A percentile compares a stretch with the other conserved stretches of the same genome.
These are phyloP conservation scores for Neopipo cinnamomea DNA, from an alignment of 2,113 vertebrate species.

Conservation along the genomic window DNA sequence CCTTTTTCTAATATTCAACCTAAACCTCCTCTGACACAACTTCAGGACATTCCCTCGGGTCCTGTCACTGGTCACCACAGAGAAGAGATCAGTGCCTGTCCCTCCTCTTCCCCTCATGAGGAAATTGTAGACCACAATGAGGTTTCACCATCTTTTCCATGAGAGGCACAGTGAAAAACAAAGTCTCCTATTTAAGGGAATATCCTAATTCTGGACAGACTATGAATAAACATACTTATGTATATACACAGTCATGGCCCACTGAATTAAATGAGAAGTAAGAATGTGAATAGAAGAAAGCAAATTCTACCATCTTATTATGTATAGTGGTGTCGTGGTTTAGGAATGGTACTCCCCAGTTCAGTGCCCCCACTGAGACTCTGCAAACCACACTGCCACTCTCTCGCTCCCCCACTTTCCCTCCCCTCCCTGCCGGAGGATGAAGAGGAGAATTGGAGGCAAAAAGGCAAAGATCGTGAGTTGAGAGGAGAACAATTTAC, in stretches of 20 bases:
- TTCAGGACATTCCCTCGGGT: not conserved
- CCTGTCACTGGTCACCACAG: not conserved
- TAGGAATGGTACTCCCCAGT: not conserved
- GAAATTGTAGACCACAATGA: not conserved
- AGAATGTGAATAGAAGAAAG: not conserved
- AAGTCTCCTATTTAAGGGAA: not conserved
- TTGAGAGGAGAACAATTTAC: not conserved
- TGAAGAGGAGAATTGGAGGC: not conserved
- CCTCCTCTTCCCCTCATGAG: not conserved
- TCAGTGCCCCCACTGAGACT: not conserved
- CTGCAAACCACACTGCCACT: not conserved
- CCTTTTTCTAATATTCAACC: not conserved
- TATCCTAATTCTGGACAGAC: not conserved
- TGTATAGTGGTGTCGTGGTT: not conserved
- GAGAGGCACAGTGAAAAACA: not conserved
- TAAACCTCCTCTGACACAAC: not conserved
- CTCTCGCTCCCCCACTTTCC: not conserved
- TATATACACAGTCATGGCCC: not conserved
- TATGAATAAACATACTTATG: not conserved
- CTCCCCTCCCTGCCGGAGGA: not conserved
- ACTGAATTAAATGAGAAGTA: conserved; percentile 2
- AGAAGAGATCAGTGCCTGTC: not conserved
- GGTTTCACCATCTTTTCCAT: not conserved
- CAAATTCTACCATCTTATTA: not conserved
- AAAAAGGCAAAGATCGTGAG: not conserved